phyloP scores from a whole-genome alignment of 2,888 invertebrate species.

The Galerucella pusilla region DNA sequence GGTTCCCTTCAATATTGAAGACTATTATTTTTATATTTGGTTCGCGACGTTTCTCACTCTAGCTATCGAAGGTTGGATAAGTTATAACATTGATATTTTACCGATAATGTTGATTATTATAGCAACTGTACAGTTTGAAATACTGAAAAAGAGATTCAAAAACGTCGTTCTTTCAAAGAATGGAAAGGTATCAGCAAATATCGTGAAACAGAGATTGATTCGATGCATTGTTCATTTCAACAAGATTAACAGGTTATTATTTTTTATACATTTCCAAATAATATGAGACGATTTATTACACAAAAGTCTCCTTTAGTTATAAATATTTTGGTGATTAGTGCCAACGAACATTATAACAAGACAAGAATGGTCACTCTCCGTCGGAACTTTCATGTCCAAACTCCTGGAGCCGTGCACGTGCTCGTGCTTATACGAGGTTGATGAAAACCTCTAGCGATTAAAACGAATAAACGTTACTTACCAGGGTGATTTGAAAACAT shows the following conservation, averaged over 20 bases:
- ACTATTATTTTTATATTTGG: constrained; percentile 43
- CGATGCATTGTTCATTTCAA: constrained; percentile 44
- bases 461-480: no score
- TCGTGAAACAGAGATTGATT: constrained; percentile 35
- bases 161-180: constrained; percentile 11
- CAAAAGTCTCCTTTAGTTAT: no score
- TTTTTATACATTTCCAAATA: no score
- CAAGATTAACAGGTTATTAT: constrained; percentile 32
- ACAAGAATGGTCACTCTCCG: no score
- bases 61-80: constrained; percentile 40
- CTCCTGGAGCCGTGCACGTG: no score
- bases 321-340: no score
- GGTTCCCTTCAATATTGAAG: constrained; percentile 46
- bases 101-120: constrained; percentile 43
- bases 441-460: no score
- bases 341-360: no score
- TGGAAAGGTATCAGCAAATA: neutral
- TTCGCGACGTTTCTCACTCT: constrained; percentile 37
- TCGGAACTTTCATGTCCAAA: no score
- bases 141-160: constrained; percentile 42
- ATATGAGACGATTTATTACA: no score
- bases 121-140: constrained; percentile 40
- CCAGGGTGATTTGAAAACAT: no score
- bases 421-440: no score
- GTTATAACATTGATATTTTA: constrained; percentile 44